Evolutionary conservation across 1,140 invertebrate species (phyloP).

Genomic region (Lepidotrigona ventralis): DNA sequence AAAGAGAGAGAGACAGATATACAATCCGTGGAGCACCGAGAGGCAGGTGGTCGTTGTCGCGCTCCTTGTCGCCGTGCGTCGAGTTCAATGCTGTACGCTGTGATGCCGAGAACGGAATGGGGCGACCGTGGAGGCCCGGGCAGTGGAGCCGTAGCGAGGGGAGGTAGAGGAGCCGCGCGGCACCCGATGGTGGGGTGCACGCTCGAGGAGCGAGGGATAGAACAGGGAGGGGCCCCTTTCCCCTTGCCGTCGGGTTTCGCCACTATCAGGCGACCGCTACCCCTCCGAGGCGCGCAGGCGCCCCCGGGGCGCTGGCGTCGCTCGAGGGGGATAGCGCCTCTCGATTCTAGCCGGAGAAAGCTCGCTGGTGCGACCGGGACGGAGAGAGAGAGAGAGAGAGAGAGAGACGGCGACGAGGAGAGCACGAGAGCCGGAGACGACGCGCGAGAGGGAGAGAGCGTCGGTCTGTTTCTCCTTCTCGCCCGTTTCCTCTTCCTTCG

Average conservation of each 20-base stretch:
- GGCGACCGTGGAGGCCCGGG: constrained; percentile 79
- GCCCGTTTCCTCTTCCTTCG: constrained; percentile 17
- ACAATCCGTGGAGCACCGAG: constrained; percentile 43
- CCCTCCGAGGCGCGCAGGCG: constrained; percentile 65
- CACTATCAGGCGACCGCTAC: constrained; percentile 56
- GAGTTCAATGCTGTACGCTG: constrained; percentile 76
- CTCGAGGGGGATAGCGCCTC: constrained; percentile 61
- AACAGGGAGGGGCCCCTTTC: constrained; percentile 56
- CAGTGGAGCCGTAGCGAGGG: constrained; percentile 77
- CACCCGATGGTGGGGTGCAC: constrained; percentile 52
- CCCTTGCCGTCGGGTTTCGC: constrained; percentile 50
- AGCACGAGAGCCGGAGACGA: neutral
- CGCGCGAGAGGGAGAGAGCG: neutral
- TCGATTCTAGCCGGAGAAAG: constrained; percentile 31
- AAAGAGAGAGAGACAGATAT: constrained; percentile 32
- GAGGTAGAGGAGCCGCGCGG: constrained; percentile 54
- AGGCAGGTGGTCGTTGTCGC: constrained; percentile 72
- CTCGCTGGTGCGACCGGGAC: constrained; percentile 29
- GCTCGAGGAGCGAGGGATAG: constrained; percentile 53
- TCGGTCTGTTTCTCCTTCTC: neutral
- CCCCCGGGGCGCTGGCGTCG: constrained; percentile 64
- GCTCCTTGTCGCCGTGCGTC: constrained; percentile 64
- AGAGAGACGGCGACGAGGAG: neutral
- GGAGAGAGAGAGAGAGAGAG: neutral
- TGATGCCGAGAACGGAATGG: constrained; percentile 80